Conservation (phyloP, 2,888 invertebrate species). For the Pediacus dermestoides region DNA sequence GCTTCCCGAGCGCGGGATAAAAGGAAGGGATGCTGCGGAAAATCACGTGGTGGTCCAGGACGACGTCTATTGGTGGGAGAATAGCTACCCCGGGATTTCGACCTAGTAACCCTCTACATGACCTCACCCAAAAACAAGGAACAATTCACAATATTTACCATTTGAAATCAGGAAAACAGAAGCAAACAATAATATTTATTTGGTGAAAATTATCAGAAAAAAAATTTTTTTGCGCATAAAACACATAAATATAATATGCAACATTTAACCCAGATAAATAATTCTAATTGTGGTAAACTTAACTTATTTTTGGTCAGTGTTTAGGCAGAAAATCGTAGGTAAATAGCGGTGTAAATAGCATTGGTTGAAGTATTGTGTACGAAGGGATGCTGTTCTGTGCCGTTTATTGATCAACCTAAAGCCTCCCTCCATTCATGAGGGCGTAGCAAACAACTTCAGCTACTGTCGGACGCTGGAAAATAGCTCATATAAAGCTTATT, state of each 20-base stretch:
- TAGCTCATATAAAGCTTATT: too few species aligned
- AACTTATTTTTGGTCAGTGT: too few species aligned
- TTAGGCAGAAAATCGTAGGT: too few species aligned
- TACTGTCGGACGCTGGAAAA: slow-evolving; percentile 14
- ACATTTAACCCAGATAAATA: slow-evolving; percentile 4
- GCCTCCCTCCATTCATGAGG: slow-evolving; percentile 24
- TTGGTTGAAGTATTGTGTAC: not conserved
- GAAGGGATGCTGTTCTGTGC: slow-evolving; percentile 23
- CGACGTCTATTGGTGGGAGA: slow-evolving; percentile 40
- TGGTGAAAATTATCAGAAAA: too few species aligned
- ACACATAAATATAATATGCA: too few species aligned
- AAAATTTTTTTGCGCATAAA: too few species aligned
- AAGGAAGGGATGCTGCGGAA: slow-evolving; percentile 49
- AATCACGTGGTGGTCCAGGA: slow-evolving; percentile 42
- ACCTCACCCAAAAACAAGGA: slow-evolving; percentile 43
- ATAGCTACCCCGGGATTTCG: slow-evolving; percentile 49
- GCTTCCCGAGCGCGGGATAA: slow-evolving; percentile 30
- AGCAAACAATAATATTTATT: too few species aligned
- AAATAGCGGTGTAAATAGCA: too few species aligned
- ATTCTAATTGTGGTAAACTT: too few species aligned
- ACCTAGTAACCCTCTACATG: slow-evolving; percentile 49
- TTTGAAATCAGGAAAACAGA: too few species aligned
- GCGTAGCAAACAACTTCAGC: slow-evolving; percentile 24
- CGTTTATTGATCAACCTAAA: slow-evolving; percentile 23
- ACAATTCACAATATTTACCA: slow-evolving; percentile 4